phyloP scores from a whole-genome alignment of 2,888 invertebrate genomes.

The Ommatoiulus sabulosus region DNA sequence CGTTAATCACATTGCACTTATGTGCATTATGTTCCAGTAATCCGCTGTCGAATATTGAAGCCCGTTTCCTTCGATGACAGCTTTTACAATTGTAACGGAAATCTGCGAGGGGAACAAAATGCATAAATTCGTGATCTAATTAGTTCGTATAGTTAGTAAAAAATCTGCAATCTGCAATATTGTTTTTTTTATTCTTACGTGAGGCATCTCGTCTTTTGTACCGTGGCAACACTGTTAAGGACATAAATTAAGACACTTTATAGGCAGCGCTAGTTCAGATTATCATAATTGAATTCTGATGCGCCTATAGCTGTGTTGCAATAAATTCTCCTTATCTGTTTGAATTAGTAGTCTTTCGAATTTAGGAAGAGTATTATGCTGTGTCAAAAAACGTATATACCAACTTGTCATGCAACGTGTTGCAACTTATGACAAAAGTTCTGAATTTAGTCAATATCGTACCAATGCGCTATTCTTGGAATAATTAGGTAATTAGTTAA shows the following conservation, averaged over 20 bases:
- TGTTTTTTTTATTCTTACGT: too few species aligned
- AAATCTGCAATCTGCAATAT: background rate
- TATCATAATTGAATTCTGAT: constrained; percentile 31
- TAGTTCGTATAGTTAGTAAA: background rate
- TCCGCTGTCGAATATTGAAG: background rate
- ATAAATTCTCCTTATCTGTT: background rate
- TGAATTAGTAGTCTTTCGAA: background rate
- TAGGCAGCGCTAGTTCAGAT: constrained; percentile 11
- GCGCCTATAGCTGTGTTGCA: background rate
- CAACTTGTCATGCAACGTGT: background rate
- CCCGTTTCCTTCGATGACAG: background rate
- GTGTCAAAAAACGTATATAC: background rate
- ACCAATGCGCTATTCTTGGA: too few species aligned
- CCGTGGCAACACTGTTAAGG: background rate
- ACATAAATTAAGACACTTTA: constrained; percentile 31
- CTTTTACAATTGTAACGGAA: constrained; percentile 35
- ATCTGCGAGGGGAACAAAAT: constrained; percentile 1
- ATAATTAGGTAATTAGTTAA: too few species aligned
- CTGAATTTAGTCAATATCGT: too few species aligned
- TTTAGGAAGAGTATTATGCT: background rate
- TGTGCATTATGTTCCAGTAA: constrained; percentile 25
- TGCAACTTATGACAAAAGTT: too few species aligned
- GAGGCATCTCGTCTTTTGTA: background rate
- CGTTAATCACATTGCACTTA: constrained; percentile 38
- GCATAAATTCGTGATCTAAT: background rate